A percentile compares a stretch with the other conserved stretches of the same genome.
Evolutionary conservation across 2,113 vertebrate genomes (phyloP).

Genomic region (Upupa epops): DNA sequence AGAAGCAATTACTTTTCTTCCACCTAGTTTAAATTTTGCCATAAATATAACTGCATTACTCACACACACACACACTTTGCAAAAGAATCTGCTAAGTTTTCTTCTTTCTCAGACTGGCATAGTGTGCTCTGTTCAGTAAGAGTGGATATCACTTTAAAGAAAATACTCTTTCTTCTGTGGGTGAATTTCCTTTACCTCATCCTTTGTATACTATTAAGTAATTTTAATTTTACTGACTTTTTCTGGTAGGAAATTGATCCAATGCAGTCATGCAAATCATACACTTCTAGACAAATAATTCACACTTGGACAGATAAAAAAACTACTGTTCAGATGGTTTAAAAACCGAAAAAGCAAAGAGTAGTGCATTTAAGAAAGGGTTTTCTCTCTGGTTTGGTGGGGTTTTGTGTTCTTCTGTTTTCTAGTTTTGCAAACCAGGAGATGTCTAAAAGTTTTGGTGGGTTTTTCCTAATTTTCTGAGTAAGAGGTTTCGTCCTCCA

Average conservation of each 20-base stretch:
- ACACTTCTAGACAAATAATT: background rate
- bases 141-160: background rate
- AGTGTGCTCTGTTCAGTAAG: background rate
- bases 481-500: background rate
- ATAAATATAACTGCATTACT: background rate
- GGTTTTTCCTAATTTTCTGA: background rate
- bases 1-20: background rate
- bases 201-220: background rate
- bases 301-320: background rate
- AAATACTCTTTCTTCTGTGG: background rate
- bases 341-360: background rate
- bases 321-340: background rate
- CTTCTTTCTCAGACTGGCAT: background rate
- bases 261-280: background rate
- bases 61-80: background rate
- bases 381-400: background rate
- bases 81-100: background rate
- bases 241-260: background rate
- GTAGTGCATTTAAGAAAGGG: background rate
- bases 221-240: background rate
- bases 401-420: background rate
- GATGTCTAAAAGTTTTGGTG: background rate
- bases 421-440: background rate
- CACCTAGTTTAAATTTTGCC: background rate
- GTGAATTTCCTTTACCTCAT: background rate